These are phyloP conservation scores for Anadara kagoshimensis DNA, from an alignment of 1,140 invertebrate species.

Conservation along the genomic window DNA sequence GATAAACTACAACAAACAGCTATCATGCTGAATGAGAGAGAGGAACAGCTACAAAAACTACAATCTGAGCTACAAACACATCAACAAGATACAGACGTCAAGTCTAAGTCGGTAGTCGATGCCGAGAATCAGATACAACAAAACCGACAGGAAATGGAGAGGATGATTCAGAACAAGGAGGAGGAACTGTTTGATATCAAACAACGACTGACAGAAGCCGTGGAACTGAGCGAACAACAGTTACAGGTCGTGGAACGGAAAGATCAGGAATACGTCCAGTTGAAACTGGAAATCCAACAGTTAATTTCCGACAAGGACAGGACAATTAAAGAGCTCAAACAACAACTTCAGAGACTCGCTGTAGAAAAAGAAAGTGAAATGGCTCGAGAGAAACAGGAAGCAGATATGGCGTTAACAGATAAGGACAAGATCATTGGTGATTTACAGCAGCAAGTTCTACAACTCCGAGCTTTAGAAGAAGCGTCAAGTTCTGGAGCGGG, in stretches of 20 bases:
- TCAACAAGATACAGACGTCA: not conserved
- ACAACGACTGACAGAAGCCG: constrained; percentile 49
- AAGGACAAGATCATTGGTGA: constrained; percentile 10
- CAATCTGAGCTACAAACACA: constrained; percentile 37
- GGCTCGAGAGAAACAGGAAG: constrained; percentile 19
- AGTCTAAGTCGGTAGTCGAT: not conserved
- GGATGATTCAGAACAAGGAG: constrained; percentile 16
- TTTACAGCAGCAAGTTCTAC: constrained; percentile 14
- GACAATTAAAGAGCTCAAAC: constrained; percentile 41
- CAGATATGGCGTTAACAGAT: constrained; percentile 5
- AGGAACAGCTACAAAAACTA: constrained; percentile 50
- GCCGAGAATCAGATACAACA: constrained; percentile 1
- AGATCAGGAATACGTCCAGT: constrained; percentile 48
- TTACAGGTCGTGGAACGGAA: constrained; percentile 47
- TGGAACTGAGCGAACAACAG: constrained; percentile 52
- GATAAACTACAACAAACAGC: constrained; percentile 40
- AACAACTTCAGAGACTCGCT: constrained; percentile 33
- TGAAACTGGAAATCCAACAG: constrained; percentile 52
- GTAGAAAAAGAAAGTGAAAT: constrained; percentile 33
- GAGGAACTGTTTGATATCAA: constrained; percentile 37
- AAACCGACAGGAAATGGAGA: constrained; percentile 22
- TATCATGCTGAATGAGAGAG: constrained; percentile 39
- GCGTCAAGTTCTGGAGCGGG: constrained; percentile 8
- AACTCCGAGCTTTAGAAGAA: not conserved
- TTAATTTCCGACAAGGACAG: constrained; percentile 45